phyloP scores from a whole-genome alignment of 2,113 vertebrate species.

The Corvus cornix region DNA sequence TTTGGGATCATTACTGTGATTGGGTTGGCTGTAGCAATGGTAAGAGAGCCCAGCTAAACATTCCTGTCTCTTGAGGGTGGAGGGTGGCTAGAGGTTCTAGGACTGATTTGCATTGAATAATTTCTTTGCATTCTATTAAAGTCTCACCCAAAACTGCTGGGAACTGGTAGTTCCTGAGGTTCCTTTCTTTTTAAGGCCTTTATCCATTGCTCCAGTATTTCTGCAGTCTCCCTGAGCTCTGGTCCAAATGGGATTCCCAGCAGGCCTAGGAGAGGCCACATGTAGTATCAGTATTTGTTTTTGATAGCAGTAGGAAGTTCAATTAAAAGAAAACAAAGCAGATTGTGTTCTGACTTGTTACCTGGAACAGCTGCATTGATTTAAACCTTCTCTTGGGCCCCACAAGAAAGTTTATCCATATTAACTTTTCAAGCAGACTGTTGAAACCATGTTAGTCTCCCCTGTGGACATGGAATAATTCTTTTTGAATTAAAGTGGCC shows the following conservation, averaged over 20 bases:
- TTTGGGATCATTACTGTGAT: constrained; percentile 94
- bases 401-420: background rate
- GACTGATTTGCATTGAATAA: background rate
- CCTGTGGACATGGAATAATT: background rate
- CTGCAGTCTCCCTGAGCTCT: background rate
- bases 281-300: background rate
- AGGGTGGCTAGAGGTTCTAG: background rate
- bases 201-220: background rate
- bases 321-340: background rate
- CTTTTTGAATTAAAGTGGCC: background rate
- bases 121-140: background rate
- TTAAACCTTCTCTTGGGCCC: background rate
- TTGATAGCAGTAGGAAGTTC: background rate
- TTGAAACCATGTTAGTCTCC: background rate
- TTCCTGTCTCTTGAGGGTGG: background rate
- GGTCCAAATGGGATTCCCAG: background rate
- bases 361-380: background rate
- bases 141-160: background rate
- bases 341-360: background rate
- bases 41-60: constrained; percentile 72
- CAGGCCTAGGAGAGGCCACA: background rate
- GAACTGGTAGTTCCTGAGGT: background rate
- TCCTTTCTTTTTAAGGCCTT: background rate
- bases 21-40: constrained; percentile 88
- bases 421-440: background rate